phyloP scores from a whole-genome alignment of 2,888 invertebrate genomes.

The Lithophane leautieri region DNA sequence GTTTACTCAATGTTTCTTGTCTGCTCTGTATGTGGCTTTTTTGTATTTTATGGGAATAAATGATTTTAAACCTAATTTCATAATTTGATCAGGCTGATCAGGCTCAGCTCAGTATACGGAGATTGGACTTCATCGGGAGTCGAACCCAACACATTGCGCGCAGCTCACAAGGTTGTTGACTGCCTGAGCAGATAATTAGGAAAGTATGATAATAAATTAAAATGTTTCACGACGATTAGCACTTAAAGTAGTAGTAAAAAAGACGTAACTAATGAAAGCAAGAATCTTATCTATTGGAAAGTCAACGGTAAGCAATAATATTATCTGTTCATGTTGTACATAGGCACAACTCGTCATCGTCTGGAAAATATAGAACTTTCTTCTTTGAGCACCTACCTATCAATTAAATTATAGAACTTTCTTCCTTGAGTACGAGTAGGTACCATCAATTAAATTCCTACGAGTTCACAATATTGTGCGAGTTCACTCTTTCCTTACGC shows the following conservation, averaged over 20 bases:
- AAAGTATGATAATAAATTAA: not conserved
- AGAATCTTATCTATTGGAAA: not conserved
- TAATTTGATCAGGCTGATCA: not conserved
- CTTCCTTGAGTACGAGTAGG: too few relatives aligned
- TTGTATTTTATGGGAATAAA: too few relatives aligned
- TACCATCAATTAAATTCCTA: not conserved
- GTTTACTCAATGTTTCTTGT: too few relatives aligned
- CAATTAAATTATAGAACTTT: too few relatives aligned
- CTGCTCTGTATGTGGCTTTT: too few relatives aligned
- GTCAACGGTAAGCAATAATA: slow-evolving; percentile 10
- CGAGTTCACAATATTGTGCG: not conserved
- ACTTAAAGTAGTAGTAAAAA: not conserved
- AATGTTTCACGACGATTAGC: not conserved
- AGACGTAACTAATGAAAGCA: not conserved
- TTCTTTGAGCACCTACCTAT: too few relatives aligned
- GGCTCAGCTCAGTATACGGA: not conserved
- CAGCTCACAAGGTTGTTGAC: not conserved
- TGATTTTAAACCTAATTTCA: too few relatives aligned
- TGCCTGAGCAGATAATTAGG: slow-evolving; percentile 2
- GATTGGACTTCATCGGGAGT: not conserved
- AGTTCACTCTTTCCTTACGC: not conserved
- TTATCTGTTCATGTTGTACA: not conserved
- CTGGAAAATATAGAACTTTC: not conserved
- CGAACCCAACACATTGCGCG: not conserved
- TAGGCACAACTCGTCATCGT: not conserved